phyloP scores from a whole-genome alignment of 2,888 invertebrate genomes.

The Merodon equestris region DNA sequence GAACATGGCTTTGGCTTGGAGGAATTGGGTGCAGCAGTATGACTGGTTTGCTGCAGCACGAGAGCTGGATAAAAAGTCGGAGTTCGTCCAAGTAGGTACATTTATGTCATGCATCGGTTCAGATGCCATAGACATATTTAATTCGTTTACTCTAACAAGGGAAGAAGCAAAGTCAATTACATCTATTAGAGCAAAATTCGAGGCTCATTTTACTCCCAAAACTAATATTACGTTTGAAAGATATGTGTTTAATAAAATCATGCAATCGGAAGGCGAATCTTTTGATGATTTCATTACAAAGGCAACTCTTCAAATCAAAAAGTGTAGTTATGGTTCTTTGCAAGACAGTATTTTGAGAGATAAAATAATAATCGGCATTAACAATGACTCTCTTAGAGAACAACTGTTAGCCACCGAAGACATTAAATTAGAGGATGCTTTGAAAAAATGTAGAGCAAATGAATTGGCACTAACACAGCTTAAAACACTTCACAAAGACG shows the following conservation, averaged over 20 bases:
- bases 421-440: conserved; percentile 25
- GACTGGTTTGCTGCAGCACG: too few relatives aligned
- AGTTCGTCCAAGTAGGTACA: conserved; percentile 8
- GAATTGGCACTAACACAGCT: conserved; percentile 24
- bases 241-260: conserved; percentile 18
- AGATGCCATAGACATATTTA: too few relatives aligned
- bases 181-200: conserved; percentile 9
- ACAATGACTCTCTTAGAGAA: conserved; percentile 21
- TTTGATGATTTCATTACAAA: conserved; percentile 35
- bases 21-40: too few relatives aligned
- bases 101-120: conserved; percentile 5
- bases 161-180: conserved; percentile 20
- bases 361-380: conserved; percentile 23
- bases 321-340: conserved; percentile 28
- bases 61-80: too few relatives aligned
- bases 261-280: conserved; percentile 24
- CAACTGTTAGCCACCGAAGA: conserved; percentile 23
- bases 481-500: conserved; percentile 29
- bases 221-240: conserved; percentile 24
- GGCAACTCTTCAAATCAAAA: conserved; percentile 31
- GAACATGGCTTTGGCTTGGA: background rate
- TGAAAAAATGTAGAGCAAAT: conserved; percentile 28
- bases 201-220: conserved; percentile 18
- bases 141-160: conserved; percentile 14
- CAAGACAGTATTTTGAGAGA: conserved; percentile 28